phyloP scores from a whole-genome alignment of 1,140 invertebrate species.

The Ctenoplectra terminalis region DNA sequence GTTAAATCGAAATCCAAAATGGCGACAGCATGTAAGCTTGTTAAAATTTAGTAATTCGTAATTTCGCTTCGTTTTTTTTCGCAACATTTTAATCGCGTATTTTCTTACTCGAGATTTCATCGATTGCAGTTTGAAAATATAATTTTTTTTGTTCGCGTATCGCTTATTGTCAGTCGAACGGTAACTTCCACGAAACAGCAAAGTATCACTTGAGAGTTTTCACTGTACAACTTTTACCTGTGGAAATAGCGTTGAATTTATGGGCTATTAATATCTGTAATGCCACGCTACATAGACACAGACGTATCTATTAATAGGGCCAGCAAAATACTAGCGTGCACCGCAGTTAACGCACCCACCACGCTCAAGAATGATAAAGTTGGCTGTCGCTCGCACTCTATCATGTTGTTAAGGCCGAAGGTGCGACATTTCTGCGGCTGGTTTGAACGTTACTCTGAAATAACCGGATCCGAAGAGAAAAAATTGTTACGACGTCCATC shows the following conservation, averaged over 20 bases:
- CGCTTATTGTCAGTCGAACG: neutral
- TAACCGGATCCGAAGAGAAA: constrained; percentile 27
- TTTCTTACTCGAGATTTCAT: neutral
- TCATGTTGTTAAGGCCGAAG: constrained; percentile 56
- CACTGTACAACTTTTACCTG: constrained; percentile 41
- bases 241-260: constrained; percentile 54
- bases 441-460: constrained; percentile 43
- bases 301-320: constrained; percentile 51
- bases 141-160: neutral
- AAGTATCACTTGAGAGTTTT: constrained; percentile 14
- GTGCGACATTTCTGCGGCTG: constrained; percentile 50
- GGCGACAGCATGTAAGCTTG: no score
- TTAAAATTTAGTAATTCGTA: no score
- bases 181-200: neutral
- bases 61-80: no score
- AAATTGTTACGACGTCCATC: neutral
- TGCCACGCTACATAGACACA: constrained; percentile 42
- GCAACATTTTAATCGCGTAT: no score
- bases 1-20: no score
- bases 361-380: constrained; percentile 49
- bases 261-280: constrained; percentile 52
- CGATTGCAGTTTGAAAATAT: neutral
- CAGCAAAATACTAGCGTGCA: constrained; percentile 54
- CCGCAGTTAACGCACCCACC: constrained; percentile 49
- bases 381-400: constrained; percentile 53